Base-by-base conservation (phyloP, 2,113 vertebrate species). In the Isichthys henryi region DNA sequence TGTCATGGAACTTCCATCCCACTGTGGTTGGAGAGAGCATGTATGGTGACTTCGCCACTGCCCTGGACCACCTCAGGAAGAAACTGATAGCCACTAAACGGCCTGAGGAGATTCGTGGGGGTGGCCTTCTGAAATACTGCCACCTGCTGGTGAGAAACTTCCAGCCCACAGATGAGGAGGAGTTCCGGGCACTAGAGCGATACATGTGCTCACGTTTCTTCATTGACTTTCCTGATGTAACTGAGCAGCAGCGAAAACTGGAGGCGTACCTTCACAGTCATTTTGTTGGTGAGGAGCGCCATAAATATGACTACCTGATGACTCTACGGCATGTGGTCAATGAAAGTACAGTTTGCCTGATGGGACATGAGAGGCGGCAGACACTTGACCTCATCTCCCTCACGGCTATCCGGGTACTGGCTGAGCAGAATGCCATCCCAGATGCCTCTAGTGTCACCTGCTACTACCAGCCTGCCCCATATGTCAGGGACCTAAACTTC, bases 121-220 rank as follows among this genome's bases (percentile, higher is more conserved):
- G 98, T 0, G 98, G 98, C 23, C 96, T 99, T 52, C 96, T 99
- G 17, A 99, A 99, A 90, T 99, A 99, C 31, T 99, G 98, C 95
- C 98, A 99, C 90, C 97, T 99, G 39, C 96, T 99, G 5, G 97
- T 99, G 74, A 95, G 98, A 48, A 97, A 98, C 92, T 99, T 99
- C 91, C 94, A 92, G 91, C 97, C 98, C 5, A 96, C 96, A 4
- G 96, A 97, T 88, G 95, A 97, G 93, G 95, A 97, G 1, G 96
- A 98, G 91, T 98, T 99, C 93, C 99, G 99, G 92, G 96, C 92
- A 0, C 92, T 99, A 17, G 98, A 99, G 94, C 97, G 98, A 0
- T 99, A 99, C 94, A 99, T 99, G 98, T 99, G 98, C 88, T 99
- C 98, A 0, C 94, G 98, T 39, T 99, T 99, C 94, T 99, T 99